Evolutionary conservation across 2,797 vertebrate genomes (phyloP), one percentile per base, ranked within the genome.

Genomic region (Remorina albescens): DNA sequence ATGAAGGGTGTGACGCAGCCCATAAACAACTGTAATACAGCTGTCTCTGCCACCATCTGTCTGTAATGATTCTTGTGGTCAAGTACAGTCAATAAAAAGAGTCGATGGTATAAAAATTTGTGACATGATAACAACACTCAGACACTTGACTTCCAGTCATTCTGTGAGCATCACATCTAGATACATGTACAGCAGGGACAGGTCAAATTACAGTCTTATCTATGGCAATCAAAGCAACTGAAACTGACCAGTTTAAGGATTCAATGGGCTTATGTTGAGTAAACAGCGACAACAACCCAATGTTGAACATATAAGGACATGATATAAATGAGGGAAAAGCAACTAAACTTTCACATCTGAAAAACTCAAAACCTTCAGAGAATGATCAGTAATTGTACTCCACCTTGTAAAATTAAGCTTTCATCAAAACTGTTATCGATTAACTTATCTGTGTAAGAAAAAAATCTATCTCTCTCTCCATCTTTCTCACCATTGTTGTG

Each of bases 221-320:
- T 61, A 36, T 86, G 71, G 63, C 37, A 67, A 81, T 54, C 39
- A 64, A 26, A 71, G 68, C 3, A 2, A 67, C 60, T 6, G 30
- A 46, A 69, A 46, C 21, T 8, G 7, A 36, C 34, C 34, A 36
- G 34, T 36, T 36, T 9, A 53, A n/a, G 37, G 46, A 61, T 42
- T 57, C 18, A 47, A 13, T 16, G 28, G 50, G 36, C 3, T 71
- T 51, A 9, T 65, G 67, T 46, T 68, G 37, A 71, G n/a, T 62
- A 41, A 67, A 60, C 8, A 34, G 37, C 50, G 30, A 54, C 30
- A 12, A 42, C 19, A 73, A 58, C 7, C 30, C 2, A 30, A 42
- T 19, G 42, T 28, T 36, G 18, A 47, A 56, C 25, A 36, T 28
- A n/a, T 9, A 67, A 37, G 11, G 3, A 46, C 15, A 15, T 7